Percentiles rank a stretch among this genome's conserved stretches.
Conservation (phyloP, 2,797 vertebrate genomes). For the Moxostoma hubbsi region DNA sequence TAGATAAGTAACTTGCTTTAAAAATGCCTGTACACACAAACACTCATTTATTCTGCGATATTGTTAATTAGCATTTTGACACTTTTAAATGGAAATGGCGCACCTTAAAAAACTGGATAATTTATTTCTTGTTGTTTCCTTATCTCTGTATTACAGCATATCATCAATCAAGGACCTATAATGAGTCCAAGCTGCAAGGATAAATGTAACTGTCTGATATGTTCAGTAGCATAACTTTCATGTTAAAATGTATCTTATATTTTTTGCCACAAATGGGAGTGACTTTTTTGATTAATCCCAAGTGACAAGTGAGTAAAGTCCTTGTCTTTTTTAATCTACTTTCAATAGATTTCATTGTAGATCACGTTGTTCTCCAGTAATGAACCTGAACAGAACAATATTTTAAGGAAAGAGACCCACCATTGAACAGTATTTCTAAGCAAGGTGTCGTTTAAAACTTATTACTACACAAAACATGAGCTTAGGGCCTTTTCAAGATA, state of each 20-base stretch:
- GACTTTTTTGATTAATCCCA: neutral
- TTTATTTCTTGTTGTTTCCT: slow-evolving; percentile 34
- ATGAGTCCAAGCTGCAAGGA: slow-evolving; percentile 27
- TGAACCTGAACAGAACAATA: slow-evolving; percentile 19
- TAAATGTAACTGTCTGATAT: slow-evolving; percentile 32
- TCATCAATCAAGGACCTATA: slow-evolving; percentile 24
- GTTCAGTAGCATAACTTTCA: neutral
- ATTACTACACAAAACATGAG: neutral
- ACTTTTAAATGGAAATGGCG: neutral
- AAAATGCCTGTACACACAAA: neutral
- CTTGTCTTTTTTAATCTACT: slow-evolving; percentile 22
- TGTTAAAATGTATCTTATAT: slow-evolving; percentile 2
- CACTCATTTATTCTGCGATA: neutral
- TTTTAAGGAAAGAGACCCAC: slow-evolving; percentile 5
- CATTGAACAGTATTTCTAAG: neutral
- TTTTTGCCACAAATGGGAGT: slow-evolving; percentile 21
- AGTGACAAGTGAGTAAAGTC: slow-evolving; percentile 23
- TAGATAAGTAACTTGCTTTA: slow-evolving; percentile 1
- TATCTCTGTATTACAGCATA: slow-evolving; percentile 2
- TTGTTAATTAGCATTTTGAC: slow-evolving; percentile 26
- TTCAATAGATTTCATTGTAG: slow-evolving; percentile 9
- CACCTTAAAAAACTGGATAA: slow-evolving; percentile 1
- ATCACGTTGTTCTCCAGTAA: slow-evolving; percentile 2
- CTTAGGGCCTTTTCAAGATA: neutral
- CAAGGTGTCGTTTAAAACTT: slow-evolving; percentile 14